These are phyloP conservation scores for Aphelinus atriplicis DNA, from an alignment of 1,140 invertebrate genomes.

Conservation along the genomic window DNA sequence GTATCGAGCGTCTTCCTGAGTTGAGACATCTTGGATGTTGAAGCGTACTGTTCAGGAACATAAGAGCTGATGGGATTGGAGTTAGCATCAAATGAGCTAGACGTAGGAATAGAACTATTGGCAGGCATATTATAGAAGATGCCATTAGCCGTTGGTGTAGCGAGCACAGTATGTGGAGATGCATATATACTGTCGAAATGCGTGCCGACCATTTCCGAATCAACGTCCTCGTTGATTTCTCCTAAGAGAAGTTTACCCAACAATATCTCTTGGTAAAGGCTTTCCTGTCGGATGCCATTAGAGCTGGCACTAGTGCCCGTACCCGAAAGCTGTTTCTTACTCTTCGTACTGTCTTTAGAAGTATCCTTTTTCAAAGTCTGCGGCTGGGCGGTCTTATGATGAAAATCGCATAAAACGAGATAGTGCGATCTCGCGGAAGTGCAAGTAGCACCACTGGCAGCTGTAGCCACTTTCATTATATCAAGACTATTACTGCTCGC, in stretches of 20 bases:
- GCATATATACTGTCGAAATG: conserved; percentile 57
- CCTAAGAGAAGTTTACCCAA: conserved; percentile 63
- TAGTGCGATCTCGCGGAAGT: conserved; percentile 58
- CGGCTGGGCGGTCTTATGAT: conserved; percentile 59
- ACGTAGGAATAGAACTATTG: conserved; percentile 51
- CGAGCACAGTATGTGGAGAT: conserved; percentile 44
- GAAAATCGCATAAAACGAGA: conserved; percentile 70
- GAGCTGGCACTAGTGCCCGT: conserved; percentile 65
- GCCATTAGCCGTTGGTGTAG: conserved; percentile 59
- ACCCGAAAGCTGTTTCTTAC: conserved; percentile 61
- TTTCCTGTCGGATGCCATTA: conserved; percentile 60
- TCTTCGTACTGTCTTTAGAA: conserved; percentile 54
- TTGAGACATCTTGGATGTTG: conserved; percentile 58
- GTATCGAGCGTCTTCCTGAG: conserved; percentile 56
- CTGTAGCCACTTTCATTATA: conserved; percentile 47
- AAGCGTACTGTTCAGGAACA: conserved; percentile 58
- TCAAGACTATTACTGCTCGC: conserved; percentile 51
- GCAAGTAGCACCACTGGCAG: conserved; percentile 41
- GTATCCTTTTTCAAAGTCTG: conserved; percentile 54
- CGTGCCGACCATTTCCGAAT: conserved; percentile 56
- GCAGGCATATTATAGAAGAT: conserved; percentile 52
- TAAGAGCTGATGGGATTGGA: conserved; percentile 57
- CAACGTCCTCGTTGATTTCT: conserved; percentile 63
- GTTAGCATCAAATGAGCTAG: conserved; percentile 57
- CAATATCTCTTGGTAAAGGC: conserved; percentile 62